phyloP scores from a whole-genome alignment of 2,797 vertebrate species.

The Antennarius maculatus region DNA sequence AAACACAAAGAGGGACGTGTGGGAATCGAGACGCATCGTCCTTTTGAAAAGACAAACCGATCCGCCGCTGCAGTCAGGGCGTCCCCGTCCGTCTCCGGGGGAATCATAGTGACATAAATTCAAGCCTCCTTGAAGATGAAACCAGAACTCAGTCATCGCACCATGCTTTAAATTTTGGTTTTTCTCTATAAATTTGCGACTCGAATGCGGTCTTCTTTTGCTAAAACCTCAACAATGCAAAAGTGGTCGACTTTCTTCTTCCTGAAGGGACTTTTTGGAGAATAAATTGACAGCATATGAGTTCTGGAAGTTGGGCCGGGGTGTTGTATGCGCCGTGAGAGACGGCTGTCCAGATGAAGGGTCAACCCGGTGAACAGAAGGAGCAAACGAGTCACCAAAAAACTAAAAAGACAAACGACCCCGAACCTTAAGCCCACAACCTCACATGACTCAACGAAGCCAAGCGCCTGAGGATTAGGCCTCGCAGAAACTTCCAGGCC shows the following conservation, averaged over 20 bases:
- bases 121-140: too few relatives aligned
- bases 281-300: conserved; percentile 6
- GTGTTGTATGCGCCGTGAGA: not conserved
- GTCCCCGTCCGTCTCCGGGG: conserved; percentile 17
- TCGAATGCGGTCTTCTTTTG: not conserved
- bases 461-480: conserved; percentile 33
- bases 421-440: conserved; percentile 11
- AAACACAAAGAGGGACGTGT: conserved; percentile 25
- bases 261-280: not conserved
- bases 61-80: conserved; percentile 15
- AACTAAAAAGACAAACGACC: not conserved
- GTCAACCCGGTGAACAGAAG: conserved; percentile 10
- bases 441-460: conserved; percentile 41
- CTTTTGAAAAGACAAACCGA: conserved; percentile 42
- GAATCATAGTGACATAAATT: conserved; percentile 14
- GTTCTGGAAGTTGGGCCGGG: not conserved
- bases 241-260: not conserved
- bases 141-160: too few relatives aligned
- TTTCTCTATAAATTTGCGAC: not conserved
- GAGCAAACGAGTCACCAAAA: conserved; percentile 2
- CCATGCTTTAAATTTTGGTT: not conserved
- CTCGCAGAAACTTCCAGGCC: conserved; percentile 28
- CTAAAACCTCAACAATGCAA: too few relatives aligned
- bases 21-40: conserved; percentile 39
- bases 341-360: conserved; percentile 28